Base-by-base conservation (phyloP, 2,888 invertebrate genomes). In the Tridacna crocea region DNA sequence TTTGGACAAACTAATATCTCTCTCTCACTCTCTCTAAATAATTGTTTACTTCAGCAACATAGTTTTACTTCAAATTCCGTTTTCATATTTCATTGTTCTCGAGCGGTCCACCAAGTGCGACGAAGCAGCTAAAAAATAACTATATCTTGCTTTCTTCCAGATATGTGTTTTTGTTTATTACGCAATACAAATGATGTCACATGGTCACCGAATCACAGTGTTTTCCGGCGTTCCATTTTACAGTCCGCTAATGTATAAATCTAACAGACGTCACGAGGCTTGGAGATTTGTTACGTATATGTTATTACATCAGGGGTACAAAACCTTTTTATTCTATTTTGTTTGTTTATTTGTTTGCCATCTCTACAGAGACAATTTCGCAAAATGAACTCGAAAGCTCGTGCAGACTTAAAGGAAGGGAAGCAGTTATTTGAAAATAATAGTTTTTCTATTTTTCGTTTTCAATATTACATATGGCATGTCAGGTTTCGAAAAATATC, bases 271-370 rank as follows among this genome's bases (percentile, higher is more conserved):
- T 83, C 96, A 96, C 77, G 97, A 99, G 95, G 97, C 96, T 0
- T 99, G 99, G 99, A 95, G 99, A 91, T 99, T 97, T 94, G 91
- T 98, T 72, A 97, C 98, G 0, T 99, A 99, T 93, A 99, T 99
- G 98, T 97, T 99, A 93, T 98, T 99, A 36, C 99, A 99, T 94
- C 97, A 98, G 84, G 98, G 98, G 94, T 95, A 88, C 72, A 92
- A n/a, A 17, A 19, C 10, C 10, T 17, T 55, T 55, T 55, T 55
- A 1, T 55, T 55, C n/a, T 10, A 4, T 36, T 36, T 36, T 36
- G 36, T 36, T 36, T 8, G 36, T 36, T 36, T 36, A 36, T 36
- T 58, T 58, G 1, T 36, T 58, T 58, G 1, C 58, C 58, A 58
- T 3, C 2, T 22, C 4, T 22, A 4, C 3, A 58, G 4, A 22